Conservation (phyloP, 2,888 invertebrate genomes). For the Lissocephala sabroskyi region DNA sequence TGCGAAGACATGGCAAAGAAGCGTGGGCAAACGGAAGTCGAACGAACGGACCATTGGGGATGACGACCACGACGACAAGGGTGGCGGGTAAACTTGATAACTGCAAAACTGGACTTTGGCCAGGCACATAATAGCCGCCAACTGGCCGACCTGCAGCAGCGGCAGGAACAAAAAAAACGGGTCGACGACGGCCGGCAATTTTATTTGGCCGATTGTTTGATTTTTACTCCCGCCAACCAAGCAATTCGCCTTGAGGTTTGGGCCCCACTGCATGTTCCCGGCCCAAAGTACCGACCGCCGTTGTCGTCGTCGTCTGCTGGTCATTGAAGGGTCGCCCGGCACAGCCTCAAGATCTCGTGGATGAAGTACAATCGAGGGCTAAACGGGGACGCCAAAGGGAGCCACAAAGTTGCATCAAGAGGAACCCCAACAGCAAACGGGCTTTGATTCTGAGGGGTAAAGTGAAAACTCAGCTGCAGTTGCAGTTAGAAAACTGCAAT, state of each 20-base stretch:
- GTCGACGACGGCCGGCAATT: constrained; percentile 32
- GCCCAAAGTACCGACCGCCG: constrained; percentile 46
- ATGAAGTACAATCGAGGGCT: no score
- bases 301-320: constrained; percentile 43
- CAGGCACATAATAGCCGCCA: constrained; percentile 44
- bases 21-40: constrained; percentile 50
- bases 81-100: constrained; percentile 49
- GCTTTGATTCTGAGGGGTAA: no score
- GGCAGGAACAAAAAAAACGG: constrained; percentile 19
- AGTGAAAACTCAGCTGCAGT: constrained; percentile 22
- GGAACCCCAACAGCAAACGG: not conserved
- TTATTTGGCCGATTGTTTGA: constrained; percentile 65
- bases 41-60: constrained; percentile 7
- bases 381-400: constrained; percentile 39
- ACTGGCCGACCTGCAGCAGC: constrained; percentile 6
- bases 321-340: constrained; percentile 14
- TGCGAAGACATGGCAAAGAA: constrained; percentile 66
- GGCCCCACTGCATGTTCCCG: not conserved
- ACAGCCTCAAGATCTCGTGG: constrained; percentile 56
- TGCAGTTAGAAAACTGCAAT: not conserved
- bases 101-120: constrained; percentile 55
- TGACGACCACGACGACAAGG: constrained; percentile 12
- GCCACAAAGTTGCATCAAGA: constrained; percentile 19
- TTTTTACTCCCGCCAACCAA: constrained; percentile 50
- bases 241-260: no score